Evolutionary conservation across 2,797 vertebrate genomes (phyloP).

Genomic region (Apogon talboti): DNA sequence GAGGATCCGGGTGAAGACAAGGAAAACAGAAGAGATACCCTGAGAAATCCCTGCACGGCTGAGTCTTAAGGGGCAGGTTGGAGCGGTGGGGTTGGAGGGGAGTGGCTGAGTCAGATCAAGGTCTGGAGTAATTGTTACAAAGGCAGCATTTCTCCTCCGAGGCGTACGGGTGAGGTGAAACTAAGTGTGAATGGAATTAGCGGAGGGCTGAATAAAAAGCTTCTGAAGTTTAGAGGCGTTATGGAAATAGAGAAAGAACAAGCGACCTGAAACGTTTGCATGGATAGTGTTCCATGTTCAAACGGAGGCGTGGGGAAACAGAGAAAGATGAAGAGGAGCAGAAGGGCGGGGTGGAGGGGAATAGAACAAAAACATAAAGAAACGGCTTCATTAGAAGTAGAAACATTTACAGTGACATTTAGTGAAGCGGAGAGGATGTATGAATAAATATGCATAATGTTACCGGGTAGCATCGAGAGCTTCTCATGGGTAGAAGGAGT

Average conservation of each 20-base stretch:
- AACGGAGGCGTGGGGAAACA: slow-evolving; percentile 28
- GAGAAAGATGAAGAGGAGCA: slow-evolving; percentile 5
- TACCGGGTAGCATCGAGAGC: slow-evolving; percentile 76
- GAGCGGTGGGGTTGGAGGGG: not conserved
- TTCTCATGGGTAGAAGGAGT: slow-evolving; percentile 78
- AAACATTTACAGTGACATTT: slow-evolving; percentile 85
- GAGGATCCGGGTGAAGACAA: slow-evolving; percentile 21
- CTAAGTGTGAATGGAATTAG: slow-evolving; percentile 71
- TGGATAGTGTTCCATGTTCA: slow-evolving; percentile 54
- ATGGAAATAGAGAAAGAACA: slow-evolving; percentile 54
- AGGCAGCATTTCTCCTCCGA: slow-evolving; percentile 54
- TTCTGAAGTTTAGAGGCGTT: slow-evolving; percentile 62
- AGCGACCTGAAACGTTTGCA: slow-evolving; percentile 21
- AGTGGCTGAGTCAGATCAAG: slow-evolving; percentile 63
- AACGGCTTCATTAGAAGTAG: slow-evolving; percentile 76
- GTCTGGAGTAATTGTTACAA: slow-evolving; percentile 68
- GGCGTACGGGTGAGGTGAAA: slow-evolving; percentile 66
- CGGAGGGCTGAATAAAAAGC: slow-evolving; percentile 51
- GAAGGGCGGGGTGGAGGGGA: slow-evolving; percentile 14
- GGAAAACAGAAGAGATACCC: slow-evolving; percentile 24
- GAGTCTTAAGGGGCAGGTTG: slow-evolving; percentile 21
- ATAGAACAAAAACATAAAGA: slow-evolving; percentile 67
- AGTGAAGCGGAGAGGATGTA: slow-evolving; percentile 74
- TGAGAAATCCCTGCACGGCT: slow-evolving; percentile 29
- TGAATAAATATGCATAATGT: slow-evolving; percentile 86